Conservation (phyloP, 2,113 vertebrate species). For the Zosterops hypoxanthus region DNA sequence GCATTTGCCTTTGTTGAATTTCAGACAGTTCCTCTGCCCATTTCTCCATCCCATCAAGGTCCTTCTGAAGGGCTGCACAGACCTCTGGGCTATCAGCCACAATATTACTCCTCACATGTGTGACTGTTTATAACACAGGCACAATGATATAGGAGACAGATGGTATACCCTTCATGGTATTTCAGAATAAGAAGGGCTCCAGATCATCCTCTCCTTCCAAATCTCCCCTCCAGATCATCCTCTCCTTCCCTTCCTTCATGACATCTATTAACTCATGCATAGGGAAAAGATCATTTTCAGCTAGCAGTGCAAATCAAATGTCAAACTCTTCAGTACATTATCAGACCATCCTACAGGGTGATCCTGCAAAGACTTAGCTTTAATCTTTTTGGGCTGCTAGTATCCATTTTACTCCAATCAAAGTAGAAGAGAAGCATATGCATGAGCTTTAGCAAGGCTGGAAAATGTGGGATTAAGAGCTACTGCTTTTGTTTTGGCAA, state of each 20-base stretch:
- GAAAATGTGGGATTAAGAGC: neutral
- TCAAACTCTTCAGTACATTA: neutral
- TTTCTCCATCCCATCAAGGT: fast-evolving
- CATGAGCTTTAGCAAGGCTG: neutral
- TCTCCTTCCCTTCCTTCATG: neutral
- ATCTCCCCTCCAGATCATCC: neutral
- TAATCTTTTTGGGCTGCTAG: neutral
- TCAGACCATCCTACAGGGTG: neutral
- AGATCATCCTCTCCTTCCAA: neutral
- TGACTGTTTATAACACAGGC: neutral
- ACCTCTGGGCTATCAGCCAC: neutral
- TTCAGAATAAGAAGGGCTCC: neutral
- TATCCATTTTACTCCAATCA: neutral
- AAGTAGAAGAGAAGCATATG: neutral
- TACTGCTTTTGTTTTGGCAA: neutral
- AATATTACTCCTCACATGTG: neutral
- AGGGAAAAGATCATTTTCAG: neutral
- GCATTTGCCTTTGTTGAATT: neutral
- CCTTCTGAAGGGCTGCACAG: neutral
- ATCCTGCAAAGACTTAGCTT: neutral
- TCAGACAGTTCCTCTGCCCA: neutral
- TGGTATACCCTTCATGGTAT: neutral
- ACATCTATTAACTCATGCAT: neutral
- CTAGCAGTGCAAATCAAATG: neutral
- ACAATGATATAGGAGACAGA: neutral